Evolutionary conservation across 1,140 invertebrate genomes (phyloP).

Genomic region (Penaeus chinensis): DNA sequence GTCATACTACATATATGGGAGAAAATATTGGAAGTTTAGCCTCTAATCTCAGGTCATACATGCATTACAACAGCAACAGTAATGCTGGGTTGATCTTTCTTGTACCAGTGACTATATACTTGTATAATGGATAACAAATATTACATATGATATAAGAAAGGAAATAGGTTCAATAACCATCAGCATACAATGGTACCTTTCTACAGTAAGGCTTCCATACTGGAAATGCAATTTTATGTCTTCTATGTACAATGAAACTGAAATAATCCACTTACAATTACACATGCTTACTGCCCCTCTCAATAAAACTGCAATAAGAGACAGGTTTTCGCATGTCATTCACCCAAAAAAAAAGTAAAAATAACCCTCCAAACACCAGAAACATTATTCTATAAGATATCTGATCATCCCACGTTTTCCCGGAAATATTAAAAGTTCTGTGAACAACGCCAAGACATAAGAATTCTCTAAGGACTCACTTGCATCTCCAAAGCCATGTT

Average conservation of each 20-base stretch:
- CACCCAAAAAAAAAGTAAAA: neutral
- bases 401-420: neutral
- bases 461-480: conserved; percentile 6
- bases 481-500: conserved; percentile 29
- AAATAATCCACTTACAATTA: conserved; percentile 44
- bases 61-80: neutral
- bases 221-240: neutral
- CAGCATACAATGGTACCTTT: neutral
- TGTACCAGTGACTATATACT: neutral
- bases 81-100: too few species aligned
- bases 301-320: conserved; percentile 35
- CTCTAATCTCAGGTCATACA: neutral
- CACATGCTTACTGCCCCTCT: conserved; percentile 53
- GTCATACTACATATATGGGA: too few species aligned
- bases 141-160: neutral
- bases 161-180: neutral
- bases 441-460: neutral
- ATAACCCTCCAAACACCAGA: too few species aligned
- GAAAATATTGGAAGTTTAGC: too few species aligned
- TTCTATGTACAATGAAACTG: neutral
- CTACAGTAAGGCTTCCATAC: neutral
- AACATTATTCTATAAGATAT: too few species aligned
- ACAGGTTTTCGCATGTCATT: neutral
- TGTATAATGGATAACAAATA: neutral
- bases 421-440: neutral